Percentiles rank a stretch among this genome's conserved stretches.
These are phyloP conservation scores for Pantherophis guttatus DNA, from an alignment of 2,113 vertebrate genomes.

Conservation along the genomic window DNA sequence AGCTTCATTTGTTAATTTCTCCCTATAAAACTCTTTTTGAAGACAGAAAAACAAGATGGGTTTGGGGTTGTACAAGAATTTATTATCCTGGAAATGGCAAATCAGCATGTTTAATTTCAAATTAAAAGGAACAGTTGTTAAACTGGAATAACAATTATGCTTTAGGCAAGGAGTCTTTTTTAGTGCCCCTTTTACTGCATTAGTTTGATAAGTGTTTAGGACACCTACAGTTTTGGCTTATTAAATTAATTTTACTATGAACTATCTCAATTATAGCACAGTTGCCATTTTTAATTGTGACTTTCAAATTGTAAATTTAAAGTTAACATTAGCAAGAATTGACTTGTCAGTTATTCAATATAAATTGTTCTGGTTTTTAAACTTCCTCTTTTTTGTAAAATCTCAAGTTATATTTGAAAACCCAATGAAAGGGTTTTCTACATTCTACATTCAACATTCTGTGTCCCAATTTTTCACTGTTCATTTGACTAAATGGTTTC, in stretches of 20 bases:
- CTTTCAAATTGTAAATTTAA: neutral
- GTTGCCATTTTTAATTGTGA: neutral
- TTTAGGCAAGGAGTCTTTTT: neutral
- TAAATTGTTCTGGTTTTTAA: neutral
- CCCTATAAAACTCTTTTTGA: neutral
- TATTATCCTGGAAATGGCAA: neutral
- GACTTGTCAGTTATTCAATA: neutral
- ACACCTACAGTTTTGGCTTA: neutral
- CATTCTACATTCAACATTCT: neutral
- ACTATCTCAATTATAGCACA: neutral
- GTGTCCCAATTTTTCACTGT: neutral
- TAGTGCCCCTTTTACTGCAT: neutral
- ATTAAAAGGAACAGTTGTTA: neutral
- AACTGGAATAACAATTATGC: neutral
- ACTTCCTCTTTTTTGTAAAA: neutral
- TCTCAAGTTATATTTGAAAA: neutral
- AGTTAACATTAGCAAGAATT: neutral
- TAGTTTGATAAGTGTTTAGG: neutral
- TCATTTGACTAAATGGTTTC: neutral
- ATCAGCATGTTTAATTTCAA: neutral
- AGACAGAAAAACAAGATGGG: neutral
- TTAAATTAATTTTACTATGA: neutral
- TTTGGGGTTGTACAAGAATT: neutral
- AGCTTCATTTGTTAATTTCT: neutral
- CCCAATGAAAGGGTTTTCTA: neutral